Evolutionary conservation across 2,888 invertebrate genomes (phyloP).

Genomic region (Dryadula phaetusa): DNA sequence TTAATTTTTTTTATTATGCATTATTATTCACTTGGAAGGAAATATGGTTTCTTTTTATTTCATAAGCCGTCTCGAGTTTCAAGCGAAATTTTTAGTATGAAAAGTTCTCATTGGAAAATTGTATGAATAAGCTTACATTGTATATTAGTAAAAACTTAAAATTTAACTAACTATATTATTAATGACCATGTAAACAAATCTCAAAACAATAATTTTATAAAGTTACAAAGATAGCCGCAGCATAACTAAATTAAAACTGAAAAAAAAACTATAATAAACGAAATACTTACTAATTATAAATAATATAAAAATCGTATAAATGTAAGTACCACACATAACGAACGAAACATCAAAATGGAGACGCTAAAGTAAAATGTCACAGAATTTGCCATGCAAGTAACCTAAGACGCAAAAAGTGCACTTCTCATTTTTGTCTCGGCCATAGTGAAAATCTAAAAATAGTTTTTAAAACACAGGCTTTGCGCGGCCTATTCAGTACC

Average conservation of each 20-base stretch:
- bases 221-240: no score
- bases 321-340: constrained; percentile 4
- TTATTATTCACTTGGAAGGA: constrained; percentile 23
- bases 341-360: constrained; percentile 10
- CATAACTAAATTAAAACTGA: not conserved
- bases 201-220: not conserved
- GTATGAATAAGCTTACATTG: not conserved
- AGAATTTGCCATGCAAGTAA: constrained; percentile 31
- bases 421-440: constrained; percentile 41
- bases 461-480: constrained; percentile 39
- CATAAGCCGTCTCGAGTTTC: constrained; percentile 22
- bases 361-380: constrained; percentile 31
- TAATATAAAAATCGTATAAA: not conserved
- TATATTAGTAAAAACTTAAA: not conserved
- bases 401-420: constrained; percentile 34
- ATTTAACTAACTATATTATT: not conserved
- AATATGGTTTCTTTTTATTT: constrained; percentile 23
- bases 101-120: constrained; percentile 16
- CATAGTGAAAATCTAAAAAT: constrained; percentile 42
- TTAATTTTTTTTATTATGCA: constrained; percentile 15
- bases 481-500: constrained; percentile 45
- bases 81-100: not conserved
- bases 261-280: not conserved
- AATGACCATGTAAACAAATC: not conserved
- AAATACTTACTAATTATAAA: not conserved